Conservation (phyloP, 2,797 vertebrate genomes). For the Picus viridis region DNA sequence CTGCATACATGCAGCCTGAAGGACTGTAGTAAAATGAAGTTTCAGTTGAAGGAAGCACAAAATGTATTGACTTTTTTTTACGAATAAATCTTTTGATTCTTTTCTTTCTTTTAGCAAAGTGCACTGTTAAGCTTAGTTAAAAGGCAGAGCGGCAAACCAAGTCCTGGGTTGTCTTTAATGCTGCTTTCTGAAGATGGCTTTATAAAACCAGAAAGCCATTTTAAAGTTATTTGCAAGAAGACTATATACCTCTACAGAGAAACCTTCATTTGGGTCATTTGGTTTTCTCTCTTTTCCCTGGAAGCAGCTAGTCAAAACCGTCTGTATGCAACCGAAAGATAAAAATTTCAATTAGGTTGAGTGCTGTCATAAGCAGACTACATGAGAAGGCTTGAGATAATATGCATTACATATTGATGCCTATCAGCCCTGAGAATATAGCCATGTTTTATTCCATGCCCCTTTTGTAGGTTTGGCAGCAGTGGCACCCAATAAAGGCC, state of each 20-base stretch:
- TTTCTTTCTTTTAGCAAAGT: conserved; percentile 16
- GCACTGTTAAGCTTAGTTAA: conserved; percentile 42
- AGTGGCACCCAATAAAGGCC: conserved; percentile 83
- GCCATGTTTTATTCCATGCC: conserved; percentile 84
- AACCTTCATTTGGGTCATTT: conserved; percentile 75
- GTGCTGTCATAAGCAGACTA: conserved; percentile 83
- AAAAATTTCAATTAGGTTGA: conserved; percentile 88
- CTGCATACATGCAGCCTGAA: background rate
- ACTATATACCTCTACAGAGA: conserved; percentile 64
- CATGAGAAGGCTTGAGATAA: conserved; percentile 83
- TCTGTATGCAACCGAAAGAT: conserved; percentile 85
- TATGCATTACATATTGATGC: conserved; percentile 88
- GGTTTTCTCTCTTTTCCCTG: conserved; percentile 71
- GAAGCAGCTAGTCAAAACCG: conserved; percentile 81
- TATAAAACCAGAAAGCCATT: conserved; percentile 44
- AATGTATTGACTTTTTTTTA: conserved; percentile 31
- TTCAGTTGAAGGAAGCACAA: background rate
- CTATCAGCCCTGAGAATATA: conserved; percentile 83
- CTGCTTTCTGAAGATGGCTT: conserved; percentile 56
- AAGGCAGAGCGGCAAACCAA: conserved; percentile 40
- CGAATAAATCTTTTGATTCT: background rate
- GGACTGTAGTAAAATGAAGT: background rate
- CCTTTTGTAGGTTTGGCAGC: conserved; percentile 86
- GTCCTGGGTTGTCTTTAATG: conserved; percentile 10
- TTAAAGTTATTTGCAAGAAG: conserved; percentile 68